phyloP scores from a whole-genome alignment of 2,797 vertebrate species.

The Xenops minutus region DNA sequence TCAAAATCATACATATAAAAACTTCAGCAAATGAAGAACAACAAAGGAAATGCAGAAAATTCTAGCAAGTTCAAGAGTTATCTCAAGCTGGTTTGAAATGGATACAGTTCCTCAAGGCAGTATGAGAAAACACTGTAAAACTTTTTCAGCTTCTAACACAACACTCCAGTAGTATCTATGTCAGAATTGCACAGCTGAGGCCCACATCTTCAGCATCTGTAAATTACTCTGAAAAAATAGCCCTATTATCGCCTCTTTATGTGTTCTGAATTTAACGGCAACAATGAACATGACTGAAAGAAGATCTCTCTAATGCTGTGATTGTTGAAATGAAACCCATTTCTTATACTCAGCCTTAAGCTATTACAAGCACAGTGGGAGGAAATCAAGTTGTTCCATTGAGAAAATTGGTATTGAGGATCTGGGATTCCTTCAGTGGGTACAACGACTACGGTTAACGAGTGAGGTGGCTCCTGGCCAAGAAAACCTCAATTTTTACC shows the following conservation, averaged over 20 bases:
- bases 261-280: conserved; percentile 2
- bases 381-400: conserved; percentile 36
- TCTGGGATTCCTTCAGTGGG: neutral
- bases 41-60: neutral
- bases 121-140: neutral
- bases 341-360: conserved; percentile 3
- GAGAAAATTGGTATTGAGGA: neutral
- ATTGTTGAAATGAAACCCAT: conserved; percentile 16
- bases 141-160: neutral
- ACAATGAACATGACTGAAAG: conserved; percentile 2
- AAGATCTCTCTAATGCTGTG: neutral
- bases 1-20: neutral
- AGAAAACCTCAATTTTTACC: neutral
- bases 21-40: neutral
- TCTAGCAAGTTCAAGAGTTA: neutral
- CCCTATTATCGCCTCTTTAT: neutral
- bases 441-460: neutral
- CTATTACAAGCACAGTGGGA: conserved; percentile 31
- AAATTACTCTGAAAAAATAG: neutral
- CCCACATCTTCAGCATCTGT: neutral
- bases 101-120: neutral
- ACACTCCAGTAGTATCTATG: neutral
- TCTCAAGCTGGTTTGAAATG: neutral
- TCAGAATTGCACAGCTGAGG: neutral
- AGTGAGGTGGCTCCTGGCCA: neutral